Conservation (phyloP, 2,113 vertebrate species). For the Ceyx margarethae region DNA sequence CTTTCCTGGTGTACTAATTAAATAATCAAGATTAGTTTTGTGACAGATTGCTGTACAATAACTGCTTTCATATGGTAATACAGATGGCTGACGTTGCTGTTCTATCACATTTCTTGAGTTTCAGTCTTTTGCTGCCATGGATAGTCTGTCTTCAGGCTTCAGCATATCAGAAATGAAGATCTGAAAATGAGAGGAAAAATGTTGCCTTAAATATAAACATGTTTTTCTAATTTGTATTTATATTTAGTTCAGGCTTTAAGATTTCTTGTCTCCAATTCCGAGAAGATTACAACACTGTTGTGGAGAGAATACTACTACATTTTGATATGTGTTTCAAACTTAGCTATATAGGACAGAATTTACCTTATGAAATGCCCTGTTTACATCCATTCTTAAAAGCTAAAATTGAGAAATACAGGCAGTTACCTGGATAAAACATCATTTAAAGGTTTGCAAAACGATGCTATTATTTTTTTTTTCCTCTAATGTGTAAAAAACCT, state of each 20-base stretch:
- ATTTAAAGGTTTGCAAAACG: neutral
- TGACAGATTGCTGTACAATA: neutral
- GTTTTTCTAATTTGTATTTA: neutral
- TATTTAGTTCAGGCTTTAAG: neutral
- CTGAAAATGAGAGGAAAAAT: neutral
- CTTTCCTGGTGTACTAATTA: neutral
- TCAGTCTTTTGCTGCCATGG: neutral
- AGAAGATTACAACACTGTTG: neutral
- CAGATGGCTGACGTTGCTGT: neutral
- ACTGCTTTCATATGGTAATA: neutral
- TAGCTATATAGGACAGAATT: neutral
- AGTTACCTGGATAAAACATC: neutral
- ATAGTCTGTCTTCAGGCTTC: neutral
- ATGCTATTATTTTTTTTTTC: neutral
- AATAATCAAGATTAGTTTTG: neutral
- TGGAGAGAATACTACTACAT: neutral
- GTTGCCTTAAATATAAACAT: neutral
- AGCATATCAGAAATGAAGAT: neutral
- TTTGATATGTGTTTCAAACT: neutral
- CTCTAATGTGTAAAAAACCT: neutral
- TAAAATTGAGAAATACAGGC: neutral
- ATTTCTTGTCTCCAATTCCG: neutral
- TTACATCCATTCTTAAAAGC: neutral
- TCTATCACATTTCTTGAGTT: neutral
- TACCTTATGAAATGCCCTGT: neutral